A percentile compares a stretch with the other conserved stretches of the same genome.
Conservation (phyloP, 2,113 vertebrate species). For the Peromyscus polionotus region DNA sequence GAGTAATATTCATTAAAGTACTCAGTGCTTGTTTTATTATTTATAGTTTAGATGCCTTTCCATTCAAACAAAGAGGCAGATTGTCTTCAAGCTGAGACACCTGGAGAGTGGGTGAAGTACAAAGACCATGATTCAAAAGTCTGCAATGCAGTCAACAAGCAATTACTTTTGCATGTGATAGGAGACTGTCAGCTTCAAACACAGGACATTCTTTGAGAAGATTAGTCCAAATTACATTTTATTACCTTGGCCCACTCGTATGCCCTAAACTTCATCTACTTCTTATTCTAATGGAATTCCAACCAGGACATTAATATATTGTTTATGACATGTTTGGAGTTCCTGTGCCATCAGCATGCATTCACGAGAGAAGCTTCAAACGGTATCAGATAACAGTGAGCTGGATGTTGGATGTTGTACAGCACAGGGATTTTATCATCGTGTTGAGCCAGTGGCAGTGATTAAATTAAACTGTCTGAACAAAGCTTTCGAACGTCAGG, state of each 20-base stretch:
- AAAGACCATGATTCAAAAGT: constrained; percentile 92
- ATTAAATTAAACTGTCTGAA: constrained; percentile 99
- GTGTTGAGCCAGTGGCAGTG: constrained; percentile 96
- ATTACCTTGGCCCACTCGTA: constrained; percentile 93
- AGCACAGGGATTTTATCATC: constrained; percentile 94
- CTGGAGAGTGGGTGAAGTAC: constrained; percentile 92
- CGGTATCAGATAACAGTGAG: constrained; percentile 95
- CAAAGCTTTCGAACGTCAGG: constrained; percentile 97
- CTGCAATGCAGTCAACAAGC: constrained; percentile 90
- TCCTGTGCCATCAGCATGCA: constrained; percentile 93
- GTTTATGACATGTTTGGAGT: constrained; percentile 97
- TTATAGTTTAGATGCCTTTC: constrained; percentile 85
- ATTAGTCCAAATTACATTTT: constrained; percentile 99
- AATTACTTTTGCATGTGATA: constrained; percentile 95
- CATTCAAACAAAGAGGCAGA: constrained; percentile 91
- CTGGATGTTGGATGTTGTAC: constrained; percentile 93
- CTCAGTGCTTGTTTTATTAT: constrained; percentile 87
- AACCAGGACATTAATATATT: constrained; percentile 94
- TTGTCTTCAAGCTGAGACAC: constrained; percentile 93
- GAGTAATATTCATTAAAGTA: constrained; percentile 85
- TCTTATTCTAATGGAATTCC: constrained; percentile 95
- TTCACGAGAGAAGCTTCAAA: constrained; percentile 95
- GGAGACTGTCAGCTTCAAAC: constrained; percentile 97
- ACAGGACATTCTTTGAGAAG: constrained; percentile 95
- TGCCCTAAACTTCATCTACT: constrained; percentile 93